Evolutionary conservation across 2,888 invertebrate species (phyloP).

Genomic region (Gastrophysa polygoni): DNA sequence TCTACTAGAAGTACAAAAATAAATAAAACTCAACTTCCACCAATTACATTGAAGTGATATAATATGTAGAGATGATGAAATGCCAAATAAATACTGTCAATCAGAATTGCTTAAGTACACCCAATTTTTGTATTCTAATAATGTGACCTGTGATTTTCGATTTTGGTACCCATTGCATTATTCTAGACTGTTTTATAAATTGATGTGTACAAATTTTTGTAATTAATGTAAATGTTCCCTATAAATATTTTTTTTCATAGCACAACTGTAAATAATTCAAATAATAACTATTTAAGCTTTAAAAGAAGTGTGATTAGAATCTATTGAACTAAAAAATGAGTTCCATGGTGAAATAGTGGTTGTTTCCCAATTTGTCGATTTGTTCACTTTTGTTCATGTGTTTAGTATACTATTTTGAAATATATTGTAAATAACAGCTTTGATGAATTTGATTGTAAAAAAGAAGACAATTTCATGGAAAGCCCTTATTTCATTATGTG

Average conservation of each 20-base stretch:
- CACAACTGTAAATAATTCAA: slow-evolving; percentile 25
- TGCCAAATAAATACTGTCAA: neutral
- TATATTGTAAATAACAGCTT: slow-evolving; percentile 36
- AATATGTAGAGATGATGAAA: neutral
- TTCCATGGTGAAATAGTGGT: slow-evolving; percentile 20
- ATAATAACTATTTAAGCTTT: slow-evolving; percentile 23
- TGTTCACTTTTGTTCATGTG: slow-evolving; percentile 38
- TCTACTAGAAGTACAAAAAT: too few relatives aligned
- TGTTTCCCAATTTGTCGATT: slow-evolving; percentile 28
- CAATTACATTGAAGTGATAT: too few relatives aligned
- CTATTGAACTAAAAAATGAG: slow-evolving; percentile 8
- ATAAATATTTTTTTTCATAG: slow-evolving; percentile 20
- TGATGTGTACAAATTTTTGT: slow-evolving; percentile 26
- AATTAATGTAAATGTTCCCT: slow-evolving; percentile 28
- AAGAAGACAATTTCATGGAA: slow-evolving; percentile 29
- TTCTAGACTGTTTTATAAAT: slow-evolving; percentile 14
- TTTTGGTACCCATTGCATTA: slow-evolving; percentile 20
- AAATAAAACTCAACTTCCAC: too few relatives aligned
- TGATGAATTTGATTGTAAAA: slow-evolving; percentile 31
- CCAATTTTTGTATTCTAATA: neutral
- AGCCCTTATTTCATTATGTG: slow-evolving; percentile 24
- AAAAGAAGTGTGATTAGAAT: slow-evolving; percentile 19
- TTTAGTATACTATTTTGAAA: slow-evolving; percentile 37
- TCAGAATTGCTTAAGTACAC: neutral
- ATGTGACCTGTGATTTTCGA: slow-evolving; percentile 29